These are phyloP conservation scores for Callionymus lyra DNA, from an alignment of 2,113 vertebrate genomes.

Conservation along the genomic window DNA sequence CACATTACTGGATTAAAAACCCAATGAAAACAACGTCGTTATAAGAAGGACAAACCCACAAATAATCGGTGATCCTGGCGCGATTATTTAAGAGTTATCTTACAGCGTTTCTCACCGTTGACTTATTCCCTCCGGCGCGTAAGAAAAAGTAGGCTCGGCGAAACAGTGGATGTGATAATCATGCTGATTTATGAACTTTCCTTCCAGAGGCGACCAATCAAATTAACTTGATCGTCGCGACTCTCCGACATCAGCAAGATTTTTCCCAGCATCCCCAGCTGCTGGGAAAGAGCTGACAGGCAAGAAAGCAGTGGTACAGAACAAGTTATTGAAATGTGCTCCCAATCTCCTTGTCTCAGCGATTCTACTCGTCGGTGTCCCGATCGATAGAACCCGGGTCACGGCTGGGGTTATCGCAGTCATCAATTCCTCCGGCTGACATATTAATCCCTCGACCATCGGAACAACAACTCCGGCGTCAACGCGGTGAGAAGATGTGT, in stretches of 20 bases:
- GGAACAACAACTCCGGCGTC: constrained; percentile 3
- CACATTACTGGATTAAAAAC: constrained; percentile 53
- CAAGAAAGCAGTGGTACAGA: constrained; percentile 17
- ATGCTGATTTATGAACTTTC: constrained; percentile 1
- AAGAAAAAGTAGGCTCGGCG: constrained; percentile 1
- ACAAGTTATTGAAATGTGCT: constrained; percentile 25
- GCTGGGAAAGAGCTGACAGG: constrained; percentile 39
- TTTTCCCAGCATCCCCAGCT: constrained; percentile 20
- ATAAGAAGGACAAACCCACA: constrained; percentile 50
- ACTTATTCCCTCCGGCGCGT: constrained; percentile 3
- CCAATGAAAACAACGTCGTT: constrained; percentile 62
- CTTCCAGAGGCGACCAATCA: constrained; percentile 20
- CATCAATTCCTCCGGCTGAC: constrained; percentile 32
- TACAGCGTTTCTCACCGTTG: constrained; percentile 18
- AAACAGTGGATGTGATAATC: constrained; percentile 37
- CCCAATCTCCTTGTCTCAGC: constrained; percentile 27
- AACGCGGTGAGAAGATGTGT: too few species aligned
- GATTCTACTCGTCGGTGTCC: constrained; percentile 23
- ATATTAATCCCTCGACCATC: constrained; percentile 20
- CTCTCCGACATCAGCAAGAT: constrained; percentile 20
- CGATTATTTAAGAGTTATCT: constrained; percentile 50
- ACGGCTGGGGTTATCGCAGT: constrained; percentile 3
- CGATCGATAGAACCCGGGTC: constrained; percentile 29
- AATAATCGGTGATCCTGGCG: constrained; percentile 46
- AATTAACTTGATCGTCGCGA: constrained; percentile 20